Conservation (phyloP, 2,888 invertebrate genomes). For the Selenia dentaria region DNA sequence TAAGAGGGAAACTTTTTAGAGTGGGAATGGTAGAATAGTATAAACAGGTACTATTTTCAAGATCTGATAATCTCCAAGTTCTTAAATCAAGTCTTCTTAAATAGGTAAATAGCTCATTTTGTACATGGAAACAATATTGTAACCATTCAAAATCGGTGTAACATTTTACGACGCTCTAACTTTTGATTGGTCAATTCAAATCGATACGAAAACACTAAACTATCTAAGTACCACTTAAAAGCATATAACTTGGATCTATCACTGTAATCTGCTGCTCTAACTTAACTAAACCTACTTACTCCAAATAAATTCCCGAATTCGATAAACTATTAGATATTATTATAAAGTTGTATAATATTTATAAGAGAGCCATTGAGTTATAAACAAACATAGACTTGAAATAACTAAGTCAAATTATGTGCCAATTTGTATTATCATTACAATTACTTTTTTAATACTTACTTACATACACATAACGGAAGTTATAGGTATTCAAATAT, state of each 20-base stretch:
- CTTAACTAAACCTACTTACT: conserved; percentile 10
- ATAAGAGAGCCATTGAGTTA: not conserved
- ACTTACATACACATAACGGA: too few species aligned
- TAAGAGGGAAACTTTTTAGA: too few species aligned
- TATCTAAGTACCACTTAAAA: conserved; percentile 16
- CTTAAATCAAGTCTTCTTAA: too few species aligned
- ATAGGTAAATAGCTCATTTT: too few species aligned
- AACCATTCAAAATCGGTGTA: conserved; percentile 7
- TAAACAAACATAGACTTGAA: not conserved
- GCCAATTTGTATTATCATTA: too few species aligned
- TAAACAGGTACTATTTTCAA: too few species aligned
- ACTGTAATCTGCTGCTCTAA: conserved; percentile 9
- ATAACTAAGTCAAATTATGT: too few species aligned
- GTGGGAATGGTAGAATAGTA: too few species aligned
- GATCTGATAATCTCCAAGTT: too few species aligned
- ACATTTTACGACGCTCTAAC: conserved; percentile 10
- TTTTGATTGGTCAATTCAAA: conserved; percentile 15
- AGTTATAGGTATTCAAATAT: too few species aligned
- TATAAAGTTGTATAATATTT: conserved; percentile 2
- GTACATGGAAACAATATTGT: conserved; percentile 14
- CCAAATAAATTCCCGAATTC: conserved; percentile 13
- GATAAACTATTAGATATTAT: conserved; percentile 9
- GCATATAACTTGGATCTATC: conserved; percentile 16
- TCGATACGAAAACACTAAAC: conserved; percentile 4
- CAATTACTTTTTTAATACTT: too few species aligned